Conservation (phyloP, 2,113 vertebrate species). For the Alethe diademata region DNA sequence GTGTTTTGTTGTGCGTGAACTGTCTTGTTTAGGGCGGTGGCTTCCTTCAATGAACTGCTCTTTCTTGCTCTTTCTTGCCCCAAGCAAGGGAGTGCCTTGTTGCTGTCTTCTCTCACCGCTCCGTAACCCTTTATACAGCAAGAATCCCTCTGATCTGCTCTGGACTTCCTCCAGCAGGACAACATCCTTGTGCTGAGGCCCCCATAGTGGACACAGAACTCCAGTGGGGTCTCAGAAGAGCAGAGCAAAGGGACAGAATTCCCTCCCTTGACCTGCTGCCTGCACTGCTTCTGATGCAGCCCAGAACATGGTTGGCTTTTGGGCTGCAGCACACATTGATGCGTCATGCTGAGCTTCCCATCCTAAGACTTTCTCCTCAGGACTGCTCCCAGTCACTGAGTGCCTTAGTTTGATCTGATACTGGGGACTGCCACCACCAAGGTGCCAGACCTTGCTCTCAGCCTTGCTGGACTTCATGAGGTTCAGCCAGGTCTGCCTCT, state of each 20-base stretch:
- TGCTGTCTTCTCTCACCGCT: too few relatives aligned
- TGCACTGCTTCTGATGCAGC: not conserved
- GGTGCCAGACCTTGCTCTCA: not conserved
- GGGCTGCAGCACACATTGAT: not conserved
- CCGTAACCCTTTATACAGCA: too few relatives aligned
- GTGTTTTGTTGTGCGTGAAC: too few relatives aligned
- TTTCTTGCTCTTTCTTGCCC: too few relatives aligned
- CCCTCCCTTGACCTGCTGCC: not conserved
- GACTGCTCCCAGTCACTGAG: not conserved
- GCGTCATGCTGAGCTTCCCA: not conserved
- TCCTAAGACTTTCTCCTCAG: not conserved
- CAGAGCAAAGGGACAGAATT: not conserved
- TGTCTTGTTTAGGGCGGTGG: too few relatives aligned
- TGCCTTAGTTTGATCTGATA: not conserved
- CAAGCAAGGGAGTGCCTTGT: too few relatives aligned
- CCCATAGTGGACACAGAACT: not conserved
- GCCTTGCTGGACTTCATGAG: not conserved
- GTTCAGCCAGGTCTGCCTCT: not conserved
- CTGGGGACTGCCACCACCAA: not conserved
- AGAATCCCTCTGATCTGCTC: not conserved
- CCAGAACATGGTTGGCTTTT: not conserved
- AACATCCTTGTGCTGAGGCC: not conserved
- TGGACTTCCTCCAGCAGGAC: not conserved
- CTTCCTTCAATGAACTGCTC: too few relatives aligned
- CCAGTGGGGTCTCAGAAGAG: not conserved